Evolutionary conservation across 2,113 vertebrate genomes (phyloP).

Genomic region (Hiodon tergisus): DNA sequence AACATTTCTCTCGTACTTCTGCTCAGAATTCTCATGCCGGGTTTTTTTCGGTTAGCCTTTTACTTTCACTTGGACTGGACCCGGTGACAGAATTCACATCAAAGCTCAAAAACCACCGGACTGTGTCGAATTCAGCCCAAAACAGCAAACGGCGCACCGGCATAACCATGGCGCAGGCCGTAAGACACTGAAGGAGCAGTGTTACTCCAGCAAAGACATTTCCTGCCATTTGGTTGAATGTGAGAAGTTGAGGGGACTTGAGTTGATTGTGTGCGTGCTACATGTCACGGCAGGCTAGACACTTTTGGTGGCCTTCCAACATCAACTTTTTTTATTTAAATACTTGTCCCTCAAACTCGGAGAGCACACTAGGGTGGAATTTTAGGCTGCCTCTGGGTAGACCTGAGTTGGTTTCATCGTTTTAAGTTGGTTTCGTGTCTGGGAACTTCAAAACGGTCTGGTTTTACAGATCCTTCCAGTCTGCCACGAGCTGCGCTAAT

Average conservation of each 20-base stretch:
- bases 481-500: neutral
- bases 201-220: neutral
- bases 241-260: too few species aligned
- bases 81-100: constrained; percentile 14
- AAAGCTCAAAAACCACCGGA: constrained; percentile 13
- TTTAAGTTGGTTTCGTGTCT: too few species aligned
- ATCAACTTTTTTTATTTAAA: neutral
- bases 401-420: neutral
- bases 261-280: too few species aligned
- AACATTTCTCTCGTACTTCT: constrained; percentile 46
- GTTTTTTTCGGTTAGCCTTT: constrained; percentile 39
- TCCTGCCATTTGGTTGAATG: neutral
- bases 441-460: constrained; percentile 13
- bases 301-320: neutral
- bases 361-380: neutral
- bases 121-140: constrained; percentile 27
- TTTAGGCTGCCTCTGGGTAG: constrained; percentile 13
- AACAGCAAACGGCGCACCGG: too few species aligned
- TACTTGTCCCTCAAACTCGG: too few species aligned
- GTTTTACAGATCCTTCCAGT: neutral
- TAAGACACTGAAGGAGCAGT: too few species aligned
- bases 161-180: constrained; percentile 5
- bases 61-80: constrained; percentile 31
- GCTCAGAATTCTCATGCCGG: constrained; percentile 40
- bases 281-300: too few species aligned